Evolutionary conservation across 1,140 invertebrate species (phyloP), one percentile per base, ranked within the genome.

Genomic region (Zaprionus gabonicus): DNA sequence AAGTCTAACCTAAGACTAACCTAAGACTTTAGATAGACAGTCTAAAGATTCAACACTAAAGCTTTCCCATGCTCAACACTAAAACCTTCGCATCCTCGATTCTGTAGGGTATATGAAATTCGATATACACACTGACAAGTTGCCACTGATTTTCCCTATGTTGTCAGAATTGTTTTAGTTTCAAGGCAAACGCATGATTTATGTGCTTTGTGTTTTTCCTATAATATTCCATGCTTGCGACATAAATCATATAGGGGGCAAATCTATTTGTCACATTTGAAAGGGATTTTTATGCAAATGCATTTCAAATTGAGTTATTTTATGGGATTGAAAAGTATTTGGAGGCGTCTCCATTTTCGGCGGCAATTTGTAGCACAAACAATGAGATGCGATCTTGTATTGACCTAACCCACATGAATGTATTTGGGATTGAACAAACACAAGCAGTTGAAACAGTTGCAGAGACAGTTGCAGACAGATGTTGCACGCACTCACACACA

Each of bases 401-500:
- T 88, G 84, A 88, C 86, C 76, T 88, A 88, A 90, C 84, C 84
- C 84, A 87, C 71, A 88, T 88, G 34, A n/a, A 66, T 56, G 20
- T 71, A 15, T 62, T 67, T 27, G 25, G 41, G 31, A 46, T 71
- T 73, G 38, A 44, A 65, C 27, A 80, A 78, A 78, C 69, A 56
- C 7, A 5, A 10, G 46, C 20, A 51, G 28, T 51, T 59, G 44
- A 41, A 82, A 90, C 85, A 88, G 85, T 85, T 90, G 84, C 81
- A 90, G 44, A 41, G 80, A 90, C 85, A 88, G 85, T 85, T 90
- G 84, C 81, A 90, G 68, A 49, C 84, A 82, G 78, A 85, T 85
- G 82, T 71, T 64, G 77, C 83, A 68, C 38, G 56, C 12, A 58
- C n/a, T n/a, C 62, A 58, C 66, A 64, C 64, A 63, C 4, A 58